Percentiles rank a stretch among this genome's conserved stretches.
Conservation (phyloP, 2,797 vertebrate genomes). For the Pangasius djambal region DNA sequence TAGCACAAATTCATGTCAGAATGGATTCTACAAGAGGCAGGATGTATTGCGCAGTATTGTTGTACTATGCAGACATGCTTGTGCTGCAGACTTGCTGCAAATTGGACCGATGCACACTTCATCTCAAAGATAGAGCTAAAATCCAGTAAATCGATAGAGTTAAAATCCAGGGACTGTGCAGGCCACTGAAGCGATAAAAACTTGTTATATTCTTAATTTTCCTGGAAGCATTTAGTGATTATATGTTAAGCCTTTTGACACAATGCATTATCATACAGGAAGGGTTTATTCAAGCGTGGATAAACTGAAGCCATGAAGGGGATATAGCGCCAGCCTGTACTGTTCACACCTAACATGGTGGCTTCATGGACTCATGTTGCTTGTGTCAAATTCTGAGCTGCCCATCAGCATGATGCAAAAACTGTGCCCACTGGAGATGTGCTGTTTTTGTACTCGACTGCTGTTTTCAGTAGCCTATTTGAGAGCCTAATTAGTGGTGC, state of each 20-base stretch:
- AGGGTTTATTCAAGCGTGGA: background rate
- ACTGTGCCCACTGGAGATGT: background rate
- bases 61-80: background rate
- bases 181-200: background rate
- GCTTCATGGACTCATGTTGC: background rate
- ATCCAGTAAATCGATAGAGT: background rate
- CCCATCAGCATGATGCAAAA: slow-evolving; percentile 18
- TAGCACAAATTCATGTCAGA: background rate
- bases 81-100: background rate
- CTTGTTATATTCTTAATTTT: background rate
- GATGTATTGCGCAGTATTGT: background rate
- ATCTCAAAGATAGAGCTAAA: background rate
- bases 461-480: slow-evolving; percentile 6
- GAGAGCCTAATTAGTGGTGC: slow-evolving; percentile 7
- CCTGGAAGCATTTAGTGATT: slow-evolving; percentile 1
- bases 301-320: background rate
- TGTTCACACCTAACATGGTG: background rate
- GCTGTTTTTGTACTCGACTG: background rate
- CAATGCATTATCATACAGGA: background rate
- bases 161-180: background rate
- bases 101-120: background rate
- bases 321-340: background rate
- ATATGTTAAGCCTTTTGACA: background rate
- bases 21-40: background rate
- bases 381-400: background rate